phyloP scores from a whole-genome alignment of 2,888 invertebrate genomes.

The Leucophenga montana region DNA sequence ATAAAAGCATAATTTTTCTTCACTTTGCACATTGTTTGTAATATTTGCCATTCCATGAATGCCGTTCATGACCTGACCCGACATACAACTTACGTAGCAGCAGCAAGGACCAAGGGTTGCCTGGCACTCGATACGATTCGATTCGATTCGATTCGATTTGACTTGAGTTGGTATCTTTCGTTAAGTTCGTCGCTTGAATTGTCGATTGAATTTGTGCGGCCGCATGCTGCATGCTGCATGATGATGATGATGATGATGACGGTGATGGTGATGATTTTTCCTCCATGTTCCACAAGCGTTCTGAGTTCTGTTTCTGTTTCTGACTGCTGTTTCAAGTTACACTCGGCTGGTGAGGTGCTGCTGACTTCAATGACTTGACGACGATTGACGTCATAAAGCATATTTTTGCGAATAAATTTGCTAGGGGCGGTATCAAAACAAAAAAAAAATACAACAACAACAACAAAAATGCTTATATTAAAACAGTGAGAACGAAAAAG shows the following conservation, averaged over 20 bases:
- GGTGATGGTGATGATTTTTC: constrained; percentile 60
- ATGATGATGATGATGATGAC: constrained; percentile 59
- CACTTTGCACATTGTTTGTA: constrained; percentile 54
- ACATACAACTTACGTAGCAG: constrained; percentile 12
- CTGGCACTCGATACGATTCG: not conserved
- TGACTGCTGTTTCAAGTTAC: too few relatives aligned
- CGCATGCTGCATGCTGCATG: not conserved
- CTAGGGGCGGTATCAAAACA: not conserved
- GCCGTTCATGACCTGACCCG: constrained; percentile 48
- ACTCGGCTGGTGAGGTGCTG: constrained; percentile 3
- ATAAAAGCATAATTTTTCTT: constrained; percentile 43
- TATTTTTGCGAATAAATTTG: constrained; percentile 7
- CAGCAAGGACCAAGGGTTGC: constrained; percentile 6
- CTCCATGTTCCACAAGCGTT: too few relatives aligned
- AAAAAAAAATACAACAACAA: not conserved
- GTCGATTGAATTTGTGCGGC: constrained; percentile 16
- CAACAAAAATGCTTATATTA: not conserved
- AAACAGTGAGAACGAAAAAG: not conserved
- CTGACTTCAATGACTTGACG: constrained; percentile 1
- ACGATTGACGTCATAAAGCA: constrained; percentile 18
- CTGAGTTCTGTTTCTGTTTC: too few relatives aligned
- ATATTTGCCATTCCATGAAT: constrained; percentile 54
- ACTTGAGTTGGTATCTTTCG: constrained; percentile 23
- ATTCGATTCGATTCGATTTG: constrained; percentile 20
- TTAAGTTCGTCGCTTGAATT: constrained; percentile 18